phyloP scores from a whole-genome alignment of 1,140 invertebrate genomes.

The Aphidius gifuensis region DNA sequence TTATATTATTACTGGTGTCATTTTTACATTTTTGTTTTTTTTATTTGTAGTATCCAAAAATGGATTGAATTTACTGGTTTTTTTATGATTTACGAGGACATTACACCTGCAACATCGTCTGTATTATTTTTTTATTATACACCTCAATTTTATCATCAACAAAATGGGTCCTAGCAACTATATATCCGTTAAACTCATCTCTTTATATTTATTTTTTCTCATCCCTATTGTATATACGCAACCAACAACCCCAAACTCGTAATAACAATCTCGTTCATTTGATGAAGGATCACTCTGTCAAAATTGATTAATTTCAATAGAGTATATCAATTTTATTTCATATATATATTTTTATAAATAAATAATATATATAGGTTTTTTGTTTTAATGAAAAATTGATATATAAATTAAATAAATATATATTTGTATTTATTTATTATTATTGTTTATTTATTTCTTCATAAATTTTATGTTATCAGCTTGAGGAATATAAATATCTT shows the following conservation, averaged over 20 bases:
- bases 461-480: no score
- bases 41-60: conserved; percentile 24
- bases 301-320: conserved; percentile 17
- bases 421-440: no score
- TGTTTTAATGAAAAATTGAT: no score
- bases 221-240: neutral
- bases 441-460: no score
- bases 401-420: no score
- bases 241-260: no score
- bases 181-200: neutral
- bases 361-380: no score
- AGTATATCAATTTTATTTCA: neutral
- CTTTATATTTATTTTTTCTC: neutral
- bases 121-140: neutral
- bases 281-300: conserved; percentile 19
- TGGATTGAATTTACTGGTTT: conserved; percentile 32
- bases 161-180: neutral
- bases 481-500: no score
- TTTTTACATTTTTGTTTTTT: no score
- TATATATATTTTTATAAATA: neutral
- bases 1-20: no score
- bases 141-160: neutral
- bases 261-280: conserved; percentile 12
- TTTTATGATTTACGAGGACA: conserved; percentile 36
- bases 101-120: conserved; percentile 30